Base-by-base conservation (phyloP, 2,113 vertebrate species). In the Pteropus alecto region DNA sequence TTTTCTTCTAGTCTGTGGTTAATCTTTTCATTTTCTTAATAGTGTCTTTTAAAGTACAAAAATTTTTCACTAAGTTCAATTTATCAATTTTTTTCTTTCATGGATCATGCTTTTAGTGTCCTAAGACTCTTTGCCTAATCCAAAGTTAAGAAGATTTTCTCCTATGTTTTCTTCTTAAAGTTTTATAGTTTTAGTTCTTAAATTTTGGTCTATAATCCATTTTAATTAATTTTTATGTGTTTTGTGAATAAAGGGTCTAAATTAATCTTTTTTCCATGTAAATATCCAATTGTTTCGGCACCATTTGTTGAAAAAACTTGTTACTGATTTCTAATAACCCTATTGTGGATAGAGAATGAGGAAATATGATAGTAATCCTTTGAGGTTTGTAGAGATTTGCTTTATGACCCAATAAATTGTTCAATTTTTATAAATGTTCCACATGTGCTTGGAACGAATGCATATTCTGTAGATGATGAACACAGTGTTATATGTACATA, bases 201-300 rank as follows among this genome's bases (percentile, higher is more conserved):
- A 78, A 51, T 79, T 71, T 73, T 85, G 78, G 33, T 56, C 3
- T 13, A 41, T 43, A 56, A 22, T 48, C 14, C 48, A 73, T 65
- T 96, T 65, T 30, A 90, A 84, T 58, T 61, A 56, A 58, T 90
- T 90, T 90, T 18, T 87, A 35, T 83, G 48, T 95, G 61, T 46
- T 16, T 2, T 87, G 14, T 74, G 56, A 79, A 58, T 90, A 65
- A 85, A 86, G 26, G 6, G 16, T 81, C 67, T 85, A 73, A 65
- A 90, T 58, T 41, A 7, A 73, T 54, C 24, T 79, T 51, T 79
- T 93, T 93, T 56, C 26, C 43, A 65, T 90, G 33, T 74, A 22
- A 43, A 68, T 77, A 68, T 51, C n/a, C 78, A 93, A 61, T 54
- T 96, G 30, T 58, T 65, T 38, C 18, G 65, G 21, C 21, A 78